Percentiles rank a stretch among this genome's conserved stretches.
phyloP scores from a whole-genome alignment of 1,140 invertebrate genomes.

The Brachionus plicatilis region DNA sequence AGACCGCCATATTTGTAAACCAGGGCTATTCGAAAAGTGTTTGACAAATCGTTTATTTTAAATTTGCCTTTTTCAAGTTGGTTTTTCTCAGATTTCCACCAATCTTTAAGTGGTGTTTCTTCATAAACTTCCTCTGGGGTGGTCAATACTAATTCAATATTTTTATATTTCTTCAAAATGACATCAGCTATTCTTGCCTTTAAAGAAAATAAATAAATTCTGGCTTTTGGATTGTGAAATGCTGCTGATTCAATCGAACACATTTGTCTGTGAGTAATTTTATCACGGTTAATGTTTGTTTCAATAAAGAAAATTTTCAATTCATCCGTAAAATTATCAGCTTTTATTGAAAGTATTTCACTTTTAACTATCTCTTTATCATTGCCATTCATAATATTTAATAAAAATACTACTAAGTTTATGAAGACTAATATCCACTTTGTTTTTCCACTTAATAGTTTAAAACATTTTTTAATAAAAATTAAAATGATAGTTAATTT shows the following conservation, averaged over 20 bases:
- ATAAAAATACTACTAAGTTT: too few species aligned
- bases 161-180: background rate
- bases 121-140: background rate
- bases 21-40: background rate
- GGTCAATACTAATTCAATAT: background rate
- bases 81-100: background rate
- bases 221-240: background rate
- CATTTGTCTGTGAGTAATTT: background rate
- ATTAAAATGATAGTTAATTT: too few species aligned
- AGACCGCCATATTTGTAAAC: background rate
- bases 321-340: background rate
- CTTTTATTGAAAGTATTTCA: too few species aligned
- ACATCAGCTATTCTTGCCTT: background rate
- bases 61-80: background rate
- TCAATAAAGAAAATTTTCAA: conserved; percentile 1
- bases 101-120: background rate
- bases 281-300: background rate
- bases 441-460: too few species aligned
- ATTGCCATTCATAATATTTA: too few species aligned
- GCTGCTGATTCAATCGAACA: conserved; percentile 13
- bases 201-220: background rate
- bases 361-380: too few species aligned
- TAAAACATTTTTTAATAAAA: too few species aligned
- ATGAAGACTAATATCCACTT: too few species aligned
- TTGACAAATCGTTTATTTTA: background rate